phyloP scores from a whole-genome alignment of 2,888 invertebrate genomes.

The Agapostemon virescens region DNA sequence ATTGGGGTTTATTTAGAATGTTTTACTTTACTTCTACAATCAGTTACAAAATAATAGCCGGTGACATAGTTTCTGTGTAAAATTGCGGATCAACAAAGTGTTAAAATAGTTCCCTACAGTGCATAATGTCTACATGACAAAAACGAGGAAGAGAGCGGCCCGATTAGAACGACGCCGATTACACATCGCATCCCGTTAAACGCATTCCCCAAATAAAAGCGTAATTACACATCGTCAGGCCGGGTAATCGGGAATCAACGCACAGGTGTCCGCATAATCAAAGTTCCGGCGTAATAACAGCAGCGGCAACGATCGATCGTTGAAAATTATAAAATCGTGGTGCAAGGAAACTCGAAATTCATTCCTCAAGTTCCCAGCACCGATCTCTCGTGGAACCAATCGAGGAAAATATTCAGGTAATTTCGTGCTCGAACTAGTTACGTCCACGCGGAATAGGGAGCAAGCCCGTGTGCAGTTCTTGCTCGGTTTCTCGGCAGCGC shows the following conservation, averaged over 20 bases:
- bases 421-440: conserved; percentile 48
- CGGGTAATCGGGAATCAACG: not conserved
- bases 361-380: not conserved
- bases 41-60: too few species aligned
- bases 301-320: not conserved
- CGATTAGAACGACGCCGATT: not conserved
- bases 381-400: conserved; percentile 36
- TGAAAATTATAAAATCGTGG: not conserved
- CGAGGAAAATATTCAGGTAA: conserved; percentile 49
- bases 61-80: too few species aligned
- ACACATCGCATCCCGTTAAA: not conserved
- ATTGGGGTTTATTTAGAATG: too few species aligned
- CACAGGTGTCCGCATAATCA: not conserved
- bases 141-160: not conserved
- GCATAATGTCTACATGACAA: not conserved
- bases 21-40: too few species aligned
- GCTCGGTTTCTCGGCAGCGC: conserved; percentile 13
- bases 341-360: conserved; percentile 15
- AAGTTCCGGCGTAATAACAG: not conserved
- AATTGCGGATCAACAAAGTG: too few species aligned
- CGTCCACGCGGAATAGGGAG: conserved; percentile 38
- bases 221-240: not conserved
- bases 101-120: not conserved
- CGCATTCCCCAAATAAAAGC: not conserved
- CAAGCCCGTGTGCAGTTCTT: conserved; percentile 25